phyloP scores from a whole-genome alignment of 2,113 vertebrate genomes.

The Setophaga petechia region DNA sequence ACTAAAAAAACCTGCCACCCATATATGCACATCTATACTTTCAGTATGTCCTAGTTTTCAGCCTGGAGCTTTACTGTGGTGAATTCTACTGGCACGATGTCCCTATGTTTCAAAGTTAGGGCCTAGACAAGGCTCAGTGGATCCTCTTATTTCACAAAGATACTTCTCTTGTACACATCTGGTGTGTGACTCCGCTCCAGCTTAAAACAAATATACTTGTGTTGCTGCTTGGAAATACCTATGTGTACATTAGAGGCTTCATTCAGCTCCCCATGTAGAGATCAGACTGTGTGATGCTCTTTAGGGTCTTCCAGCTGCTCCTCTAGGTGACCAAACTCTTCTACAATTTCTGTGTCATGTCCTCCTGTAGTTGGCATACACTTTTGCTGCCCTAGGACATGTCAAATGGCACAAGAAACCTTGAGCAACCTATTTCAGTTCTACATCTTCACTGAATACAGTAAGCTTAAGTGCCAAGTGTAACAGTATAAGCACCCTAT shows the following conservation, averaged over 20 bases:
- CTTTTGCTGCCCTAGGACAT: not conserved
- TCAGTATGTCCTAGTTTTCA: not conserved
- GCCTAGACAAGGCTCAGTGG: not conserved
- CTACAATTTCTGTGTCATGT: not conserved
- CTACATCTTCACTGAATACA: not conserved
- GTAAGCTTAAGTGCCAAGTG: not conserved
- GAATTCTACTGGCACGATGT: not conserved
- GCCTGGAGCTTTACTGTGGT: not conserved
- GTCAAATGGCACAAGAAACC: not conserved
- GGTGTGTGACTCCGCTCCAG: not conserved
- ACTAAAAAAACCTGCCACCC: not conserved
- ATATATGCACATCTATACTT: not conserved
- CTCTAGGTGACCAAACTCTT: not conserved
- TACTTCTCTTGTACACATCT: not conserved
- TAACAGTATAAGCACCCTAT: not conserved
- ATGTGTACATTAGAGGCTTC: not conserved
- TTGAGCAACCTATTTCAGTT: not conserved
- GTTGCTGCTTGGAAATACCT: not conserved
- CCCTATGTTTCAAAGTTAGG: not conserved
- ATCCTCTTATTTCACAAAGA: not conserved
- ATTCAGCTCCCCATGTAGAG: not conserved
- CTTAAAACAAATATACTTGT: not conserved
- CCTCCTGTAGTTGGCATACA: not conserved
- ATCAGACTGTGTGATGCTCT: not conserved
- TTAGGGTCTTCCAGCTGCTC: not conserved